phyloP scores from a whole-genome alignment of 2,797 vertebrate genomes.

The Myotis daubentonii region DNA sequence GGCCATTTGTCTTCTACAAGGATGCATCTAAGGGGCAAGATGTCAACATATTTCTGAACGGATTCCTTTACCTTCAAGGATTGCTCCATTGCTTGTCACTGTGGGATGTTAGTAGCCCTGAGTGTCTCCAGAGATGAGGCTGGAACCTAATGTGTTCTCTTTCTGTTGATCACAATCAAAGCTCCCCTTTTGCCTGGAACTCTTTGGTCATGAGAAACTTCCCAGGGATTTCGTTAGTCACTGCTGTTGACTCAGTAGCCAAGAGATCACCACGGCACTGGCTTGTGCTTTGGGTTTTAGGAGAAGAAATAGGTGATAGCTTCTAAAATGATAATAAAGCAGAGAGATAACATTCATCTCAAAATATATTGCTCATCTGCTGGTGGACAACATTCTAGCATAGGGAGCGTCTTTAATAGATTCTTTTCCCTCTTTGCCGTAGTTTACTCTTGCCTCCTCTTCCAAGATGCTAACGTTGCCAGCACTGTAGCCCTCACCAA shows the following conservation, averaged over 20 bases:
- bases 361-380: not conserved
- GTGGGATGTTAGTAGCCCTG: not conserved
- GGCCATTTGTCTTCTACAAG: not conserved
- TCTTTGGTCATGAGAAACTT: constrained; percentile 76
- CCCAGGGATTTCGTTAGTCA: constrained; percentile 75
- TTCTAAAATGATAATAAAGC: not conserved
- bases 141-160: not conserved
- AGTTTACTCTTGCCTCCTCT: not conserved
- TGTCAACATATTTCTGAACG: not conserved
- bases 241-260: constrained; percentile 8
- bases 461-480: not conserved
- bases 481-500: not conserved
- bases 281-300: constrained; percentile 80
- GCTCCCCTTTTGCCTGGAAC: constrained; percentile 70
- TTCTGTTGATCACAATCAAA: constrained; percentile 24
- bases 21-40: not conserved
- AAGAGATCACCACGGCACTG: constrained; percentile 73
- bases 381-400: not conserved
- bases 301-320: not conserved
- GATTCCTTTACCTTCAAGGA: constrained; percentile 86
- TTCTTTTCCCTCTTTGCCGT: not conserved
- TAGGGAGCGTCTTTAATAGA: not conserved
- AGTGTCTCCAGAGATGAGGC: constrained; percentile 36
- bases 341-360: not conserved
- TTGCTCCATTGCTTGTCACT: constrained; percentile 67